Base-by-base conservation (phyloP, 2,888 invertebrate genomes). In the Nowickia ferox region DNA sequence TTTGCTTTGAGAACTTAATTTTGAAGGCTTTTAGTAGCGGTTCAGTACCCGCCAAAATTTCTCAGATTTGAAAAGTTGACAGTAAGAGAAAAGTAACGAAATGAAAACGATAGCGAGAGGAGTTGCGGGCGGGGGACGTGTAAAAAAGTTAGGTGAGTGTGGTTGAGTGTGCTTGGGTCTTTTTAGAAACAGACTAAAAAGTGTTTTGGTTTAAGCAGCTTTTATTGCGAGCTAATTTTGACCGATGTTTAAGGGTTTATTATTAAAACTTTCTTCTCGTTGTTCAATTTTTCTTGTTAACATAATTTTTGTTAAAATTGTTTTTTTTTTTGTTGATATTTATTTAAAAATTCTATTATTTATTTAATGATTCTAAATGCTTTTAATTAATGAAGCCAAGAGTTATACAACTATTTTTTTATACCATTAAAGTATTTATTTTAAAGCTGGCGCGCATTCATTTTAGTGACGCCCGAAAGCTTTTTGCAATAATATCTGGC, bases 1-100 rank as follows among this genome's bases (percentile, higher is more conserved):
- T 88, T 89, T 91, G 91, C 91, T 91, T 91, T 89, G 91, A 91
- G 92, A 91, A 91, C 91, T 91, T 91, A 91, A 91, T 91, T 90
- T 91, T 91, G 91, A 89, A 91, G 92, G 90, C 89, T 90, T 88
- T 87, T 87, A 30, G 55, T 65, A 65, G 74, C 87, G 85, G 82
- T 65, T 44, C 63, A 17, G 9, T 40, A 85, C 51, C 86, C 85
- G 85, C 83, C 77, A 83, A 66, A 55, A 75, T 66, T 30, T 19
- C 38, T 44, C 44, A 42, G 55, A 42, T 40, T 74, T 19, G 72
- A 80, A 74, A 59, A 61, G 63, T 75, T n/a, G 59, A 40, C 6
- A 40, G 48, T 22, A 17, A 13, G 19, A 40, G 48, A 61, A 19
- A n/a, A 51, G 13, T 15, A 65, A 5, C 2, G 40, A 42, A 19